Percentiles rank a stretch among this genome's conserved stretches.
These are phyloP conservation scores for Geococcyx californianus DNA, from an alignment of 2,113 vertebrate species.

Conservation along the genomic window DNA sequence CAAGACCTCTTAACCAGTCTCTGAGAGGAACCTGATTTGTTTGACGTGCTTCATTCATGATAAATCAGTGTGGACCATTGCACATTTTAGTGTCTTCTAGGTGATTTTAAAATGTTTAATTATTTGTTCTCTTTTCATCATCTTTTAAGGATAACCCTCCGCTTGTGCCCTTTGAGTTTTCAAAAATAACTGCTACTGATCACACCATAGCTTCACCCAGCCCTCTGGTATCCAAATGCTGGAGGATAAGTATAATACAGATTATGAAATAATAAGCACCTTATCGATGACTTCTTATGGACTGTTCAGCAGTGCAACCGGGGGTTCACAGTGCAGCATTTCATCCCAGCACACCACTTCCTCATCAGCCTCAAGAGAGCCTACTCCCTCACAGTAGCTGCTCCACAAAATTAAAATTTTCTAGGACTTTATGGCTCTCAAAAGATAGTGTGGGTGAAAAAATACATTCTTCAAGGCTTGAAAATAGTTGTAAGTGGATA, in stretches of 20 bases:
- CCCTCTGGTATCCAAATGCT: background rate
- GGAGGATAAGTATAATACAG: background rate
- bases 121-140: background rate
- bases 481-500: slow-evolving; percentile 55
- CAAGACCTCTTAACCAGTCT: background rate
- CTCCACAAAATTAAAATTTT: slow-evolving; percentile 27
- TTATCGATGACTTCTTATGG: background rate
- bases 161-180: background rate
- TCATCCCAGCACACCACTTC: background rate
- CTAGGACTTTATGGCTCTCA: slow-evolving; percentile 9
- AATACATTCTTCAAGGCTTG: slow-evolving; percentile 32
- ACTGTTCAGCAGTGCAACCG: background rate
- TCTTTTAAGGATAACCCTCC: background rate
- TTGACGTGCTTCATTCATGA: background rate
- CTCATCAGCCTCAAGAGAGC: background rate
- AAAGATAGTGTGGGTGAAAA: slow-evolving; percentile 42
- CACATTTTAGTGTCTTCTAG: background rate
- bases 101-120: background rate
- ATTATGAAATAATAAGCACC: background rate
- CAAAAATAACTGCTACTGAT: background rate
- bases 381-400: background rate
- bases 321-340: background rate
- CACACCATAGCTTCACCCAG: background rate
- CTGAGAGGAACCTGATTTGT: background rate
- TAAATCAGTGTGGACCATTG: rapidly evolving